These are phyloP conservation scores for Bubo blakistoni DNA, from an alignment of 2,113 vertebrate genomes.

Conservation along the genomic window DNA sequence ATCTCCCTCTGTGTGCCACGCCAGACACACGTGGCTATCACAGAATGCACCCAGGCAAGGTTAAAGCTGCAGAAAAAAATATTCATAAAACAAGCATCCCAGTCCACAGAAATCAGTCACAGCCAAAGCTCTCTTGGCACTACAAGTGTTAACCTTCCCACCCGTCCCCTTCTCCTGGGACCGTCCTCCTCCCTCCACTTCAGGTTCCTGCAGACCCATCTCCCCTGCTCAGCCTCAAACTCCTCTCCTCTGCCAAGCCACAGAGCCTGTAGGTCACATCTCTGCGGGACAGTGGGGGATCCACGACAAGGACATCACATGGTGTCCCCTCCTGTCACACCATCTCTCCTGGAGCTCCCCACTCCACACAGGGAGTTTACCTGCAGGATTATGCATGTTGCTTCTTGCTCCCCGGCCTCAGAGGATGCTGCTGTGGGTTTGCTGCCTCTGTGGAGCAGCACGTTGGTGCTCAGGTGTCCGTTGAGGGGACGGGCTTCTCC, in stretches of 20 bases:
- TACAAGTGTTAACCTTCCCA: accelerated
- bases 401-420: neutral
- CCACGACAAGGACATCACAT: neutral
- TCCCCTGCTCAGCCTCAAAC: neutral
- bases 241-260: neutral
- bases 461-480: neutral
- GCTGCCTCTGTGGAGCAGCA: neutral
- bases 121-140: neutral
- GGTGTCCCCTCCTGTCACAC: neutral
- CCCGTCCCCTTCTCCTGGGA: neutral
- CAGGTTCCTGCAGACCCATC: neutral
- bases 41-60: neutral
- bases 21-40: neutral
- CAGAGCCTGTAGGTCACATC: neutral
- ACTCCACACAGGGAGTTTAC: neutral
- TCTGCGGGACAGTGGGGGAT: neutral
- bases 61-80: neutral
- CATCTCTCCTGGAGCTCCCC: neutral
- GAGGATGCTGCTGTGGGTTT: neutral
- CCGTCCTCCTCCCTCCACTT: neutral
- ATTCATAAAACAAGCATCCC: neutral
- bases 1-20: accelerated
- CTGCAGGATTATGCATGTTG: constrained; percentile 41
- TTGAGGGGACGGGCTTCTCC: neutral
- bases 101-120: neutral